These are phyloP conservation scores for Spicauda simplicius DNA, from an alignment of 2,888 invertebrate genomes.

Conservation along the genomic window DNA sequence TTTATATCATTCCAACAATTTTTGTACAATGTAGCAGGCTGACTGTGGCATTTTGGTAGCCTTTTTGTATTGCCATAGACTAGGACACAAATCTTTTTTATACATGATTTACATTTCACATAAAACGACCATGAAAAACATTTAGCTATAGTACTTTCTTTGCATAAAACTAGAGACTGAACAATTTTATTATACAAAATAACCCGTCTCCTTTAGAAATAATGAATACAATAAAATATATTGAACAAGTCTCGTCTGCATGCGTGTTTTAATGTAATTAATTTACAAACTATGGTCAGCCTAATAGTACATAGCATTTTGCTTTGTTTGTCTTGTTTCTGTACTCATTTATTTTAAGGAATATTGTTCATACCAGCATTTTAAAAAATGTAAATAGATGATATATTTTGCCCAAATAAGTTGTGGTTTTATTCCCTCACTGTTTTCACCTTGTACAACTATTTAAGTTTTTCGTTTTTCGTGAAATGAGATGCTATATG, in stretches of 20 bases:
- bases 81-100: constrained; percentile 9
- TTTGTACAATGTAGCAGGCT: constrained; percentile 26
- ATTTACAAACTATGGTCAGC: constrained; percentile 55
- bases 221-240: constrained; percentile 7
- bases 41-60: constrained; percentile 21
- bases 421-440: constrained; percentile 37
- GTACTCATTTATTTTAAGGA: constrained; percentile 76
- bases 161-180: constrained; percentile 35
- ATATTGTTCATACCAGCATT: constrained; percentile 81
- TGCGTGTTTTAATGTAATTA: constrained; percentile 31
- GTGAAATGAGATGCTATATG: no score
- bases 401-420: constrained; percentile 82
- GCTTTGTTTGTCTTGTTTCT: constrained; percentile 63
- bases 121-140: constrained; percentile 1
- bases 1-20: constrained; percentile 32
- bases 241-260: constrained; percentile 13
- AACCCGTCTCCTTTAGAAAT: constrained; percentile 26
- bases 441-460: neutral
- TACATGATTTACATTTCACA: constrained; percentile 6
- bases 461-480: no score
- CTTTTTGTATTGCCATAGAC: constrained; percentile 27
- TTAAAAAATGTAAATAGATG: constrained; percentile 81
- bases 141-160: constrained; percentile 24
- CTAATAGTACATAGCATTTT: constrained; percentile 47
- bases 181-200: constrained; percentile 29